Evolutionary conservation across 1,140 invertebrate species (phyloP).

Genomic region (Papilio polyxenes): DNA sequence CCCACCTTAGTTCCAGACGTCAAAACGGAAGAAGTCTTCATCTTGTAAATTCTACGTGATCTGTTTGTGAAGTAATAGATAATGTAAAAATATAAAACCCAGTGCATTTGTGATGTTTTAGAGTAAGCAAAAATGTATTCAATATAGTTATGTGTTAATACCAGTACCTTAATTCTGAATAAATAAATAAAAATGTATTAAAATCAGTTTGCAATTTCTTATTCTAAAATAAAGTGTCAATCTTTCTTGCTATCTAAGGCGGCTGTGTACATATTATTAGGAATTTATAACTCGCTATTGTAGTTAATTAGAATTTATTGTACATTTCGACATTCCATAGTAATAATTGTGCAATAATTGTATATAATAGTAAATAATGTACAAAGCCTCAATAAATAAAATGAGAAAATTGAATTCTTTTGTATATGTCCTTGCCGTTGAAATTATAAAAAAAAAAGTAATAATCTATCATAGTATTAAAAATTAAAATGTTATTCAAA

Average conservation of each 20-base stretch:
- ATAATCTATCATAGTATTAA: conserved; percentile 32
- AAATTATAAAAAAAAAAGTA: conserved; percentile 32
- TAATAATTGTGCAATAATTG: conserved; percentile 76
- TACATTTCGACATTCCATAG: conserved; percentile 71
- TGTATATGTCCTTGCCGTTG: conserved; percentile 33
- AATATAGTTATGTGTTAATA: conserved; percentile 48
- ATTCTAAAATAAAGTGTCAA: conserved; percentile 37
- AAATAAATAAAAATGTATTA: conserved; percentile 35
- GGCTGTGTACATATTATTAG: conserved; percentile 40
- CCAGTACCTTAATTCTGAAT: conserved; percentile 70
- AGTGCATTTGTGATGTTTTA: conserved; percentile 75
- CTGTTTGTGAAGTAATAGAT: conserved; percentile 46
- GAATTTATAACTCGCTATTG: conserved; percentile 43
- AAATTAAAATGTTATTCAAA: conserved; percentile 27
- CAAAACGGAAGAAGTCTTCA: conserved; percentile 62
- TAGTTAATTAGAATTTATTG: conserved; percentile 25
- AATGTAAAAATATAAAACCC: conserved; percentile 51
- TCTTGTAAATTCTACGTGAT: conserved; percentile 60
- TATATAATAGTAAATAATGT: conserved; percentile 65
- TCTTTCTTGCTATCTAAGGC: conserved; percentile 27
- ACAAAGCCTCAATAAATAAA: conserved; percentile 48
- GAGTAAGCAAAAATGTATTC: conserved; percentile 60
- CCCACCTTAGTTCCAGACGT: conserved; percentile 72
- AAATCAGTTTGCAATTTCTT: conserved; percentile 12
- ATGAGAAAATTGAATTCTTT: conserved; percentile 16